phyloP scores from a whole-genome alignment of 2,797 vertebrate species.

The Gouania willdenowi region DNA sequence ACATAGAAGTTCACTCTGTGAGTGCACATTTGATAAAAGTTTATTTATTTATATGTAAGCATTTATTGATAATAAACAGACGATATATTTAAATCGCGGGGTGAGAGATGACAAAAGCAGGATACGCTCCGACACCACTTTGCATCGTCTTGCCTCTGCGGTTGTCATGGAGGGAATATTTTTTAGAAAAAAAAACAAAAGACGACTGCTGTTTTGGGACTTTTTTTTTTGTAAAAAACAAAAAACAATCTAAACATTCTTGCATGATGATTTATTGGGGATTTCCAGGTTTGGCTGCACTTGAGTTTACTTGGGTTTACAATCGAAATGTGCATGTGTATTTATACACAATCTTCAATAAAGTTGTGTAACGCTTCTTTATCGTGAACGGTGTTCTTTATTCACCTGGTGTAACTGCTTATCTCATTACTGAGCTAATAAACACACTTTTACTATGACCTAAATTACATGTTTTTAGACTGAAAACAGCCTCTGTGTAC shows the following conservation, averaged over 20 bases:
- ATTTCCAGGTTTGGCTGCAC: conserved; percentile 95
- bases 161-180: conserved; percentile 77
- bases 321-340: conserved; percentile 99
- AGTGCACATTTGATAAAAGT: conserved; percentile 99
- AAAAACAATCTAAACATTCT: conserved; percentile 82
- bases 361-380: conserved; percentile 94
- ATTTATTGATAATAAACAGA: conserved; percentile 83
- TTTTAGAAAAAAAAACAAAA: conserved; percentile 70
- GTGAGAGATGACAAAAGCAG: too few relatives aligned
- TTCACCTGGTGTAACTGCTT: background rate
- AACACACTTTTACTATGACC: too few relatives aligned
- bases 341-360: conserved; percentile 99
- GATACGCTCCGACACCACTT: too few relatives aligned
- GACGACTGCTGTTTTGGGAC: conserved; percentile 77
- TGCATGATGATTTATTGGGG: conserved; percentile 84
- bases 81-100: conserved; percentile 91
- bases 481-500: too few relatives aligned
- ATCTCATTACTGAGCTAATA: too few relatives aligned
- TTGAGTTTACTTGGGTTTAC: conserved; percentile 99
- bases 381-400: background rate
- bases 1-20: conserved; percentile 99
- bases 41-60: conserved; percentile 99
- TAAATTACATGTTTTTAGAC: too few relatives aligned
- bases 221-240: conserved; percentile 67
- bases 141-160: conserved; percentile 83